Evolutionary conservation across 2,113 vertebrate species (phyloP), one percentile per base, ranked within the genome.

Genomic region (Saccopteryx bilineata): DNA sequence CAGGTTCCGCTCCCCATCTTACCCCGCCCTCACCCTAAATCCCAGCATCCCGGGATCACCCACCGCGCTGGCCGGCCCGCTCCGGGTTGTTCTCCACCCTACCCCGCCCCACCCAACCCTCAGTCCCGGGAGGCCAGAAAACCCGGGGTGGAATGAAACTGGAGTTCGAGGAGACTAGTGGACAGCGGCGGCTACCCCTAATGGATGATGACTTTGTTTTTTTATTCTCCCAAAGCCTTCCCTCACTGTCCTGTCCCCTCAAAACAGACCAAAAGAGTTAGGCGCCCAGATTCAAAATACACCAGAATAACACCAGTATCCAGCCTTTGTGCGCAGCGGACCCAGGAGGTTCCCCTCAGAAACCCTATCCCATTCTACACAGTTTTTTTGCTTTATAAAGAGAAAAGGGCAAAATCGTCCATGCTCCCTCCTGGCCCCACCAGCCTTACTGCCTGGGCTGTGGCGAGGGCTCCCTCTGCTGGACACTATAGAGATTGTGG

Each of bases 401-500:
- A 56, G 58, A 61, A 50, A 56, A 86, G 46, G 65, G 63, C 82
- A 63, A 78, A 69, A 69, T 78, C 78, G 0, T 52, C 83, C 13
- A 0, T 5, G 89, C 50, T 78, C 48, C 46, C 52, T 81, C 33
- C 66, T 0, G 83, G 81, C 68, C 74, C 66, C 15, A 15, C n/a
- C 89, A 54, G 72, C 39, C 58, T 60, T 50, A 14, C 26, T 1
- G 50, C 24, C 24, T 78, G 92, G 60, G 79, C 81, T 88, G 63
- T 92, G 52, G 60, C 28, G 76, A 84, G 63, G 81, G 92, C 97
- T 33, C 99, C 99, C 98, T 98, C 99, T 99, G 97, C 98, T 98
- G 99, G 98, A 84, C 66, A 86, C 23, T 76, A 61, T 3, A 87
- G 31, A 58, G 85, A 98, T 95, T 95, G 97, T 97, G 97, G 75